Evolutionary conservation across 2,888 invertebrate genomes (phyloP).

Genomic region (Ichneumoninae sp.): DNA sequence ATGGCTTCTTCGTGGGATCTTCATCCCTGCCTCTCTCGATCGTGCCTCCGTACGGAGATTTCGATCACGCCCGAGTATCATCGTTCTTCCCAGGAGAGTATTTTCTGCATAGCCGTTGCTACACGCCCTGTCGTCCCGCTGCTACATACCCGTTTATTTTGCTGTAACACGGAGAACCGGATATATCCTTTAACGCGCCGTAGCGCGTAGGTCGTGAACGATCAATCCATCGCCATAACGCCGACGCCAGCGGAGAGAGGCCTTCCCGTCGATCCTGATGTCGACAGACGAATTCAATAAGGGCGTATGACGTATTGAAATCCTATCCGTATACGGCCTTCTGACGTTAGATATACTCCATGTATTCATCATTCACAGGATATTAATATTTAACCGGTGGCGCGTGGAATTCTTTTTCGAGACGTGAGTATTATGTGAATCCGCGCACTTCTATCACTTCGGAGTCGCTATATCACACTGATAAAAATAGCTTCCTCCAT

Average conservation of each 20-base stretch:
- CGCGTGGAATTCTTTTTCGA: not conserved
- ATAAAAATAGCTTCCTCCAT: too few species aligned
- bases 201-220: conserved; percentile 42
- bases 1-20: conserved; percentile 4
- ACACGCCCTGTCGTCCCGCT: not conserved
- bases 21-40: not conserved
- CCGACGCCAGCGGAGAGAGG: conserved; percentile 12
- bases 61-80: conserved; percentile 2
- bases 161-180: conserved; percentile 52
- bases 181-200: conserved; percentile 53
- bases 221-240: conserved; percentile 56
- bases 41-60: conserved; percentile 18
- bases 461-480: too few species aligned
- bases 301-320: not conserved
- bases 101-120: conserved; percentile 8
- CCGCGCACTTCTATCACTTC: not conserved
- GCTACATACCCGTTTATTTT: conserved; percentile 1
- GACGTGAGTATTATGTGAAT: not conserved
- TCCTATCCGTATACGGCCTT: not conserved
- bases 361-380: conserved; percentile 38
- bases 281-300: not conserved
- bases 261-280: not conserved
- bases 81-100: conserved; percentile 14
- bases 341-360: not conserved
- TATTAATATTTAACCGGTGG: conserved; percentile 4